These are phyloP conservation scores for Pollachius pollachius DNA, from an alignment of 2,113 vertebrate species.

Conservation along the genomic window DNA sequence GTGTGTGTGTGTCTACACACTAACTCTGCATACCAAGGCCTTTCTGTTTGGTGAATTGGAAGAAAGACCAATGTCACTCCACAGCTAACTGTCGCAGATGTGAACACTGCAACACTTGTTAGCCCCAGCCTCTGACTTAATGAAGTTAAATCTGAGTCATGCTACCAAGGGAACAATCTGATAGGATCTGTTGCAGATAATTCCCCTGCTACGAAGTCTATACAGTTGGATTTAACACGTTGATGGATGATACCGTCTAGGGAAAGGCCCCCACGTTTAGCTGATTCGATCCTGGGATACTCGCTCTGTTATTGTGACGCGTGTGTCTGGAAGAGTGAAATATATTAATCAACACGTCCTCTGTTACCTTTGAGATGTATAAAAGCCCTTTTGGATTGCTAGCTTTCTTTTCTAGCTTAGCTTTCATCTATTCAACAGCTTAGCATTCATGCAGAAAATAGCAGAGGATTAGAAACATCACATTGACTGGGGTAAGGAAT, in stretches of 20 bases:
- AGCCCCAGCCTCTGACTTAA: conserved; percentile 5
- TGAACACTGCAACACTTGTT: conserved; percentile 26
- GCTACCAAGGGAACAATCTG: not conserved
- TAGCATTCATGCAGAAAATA: conserved; percentile 3
- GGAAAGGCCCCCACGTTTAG: too few species aligned
- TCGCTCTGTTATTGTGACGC: too few species aligned
- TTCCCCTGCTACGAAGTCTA: too few species aligned
- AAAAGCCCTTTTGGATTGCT: too few species aligned
- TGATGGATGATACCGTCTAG: too few species aligned
- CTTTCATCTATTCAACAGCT: not conserved
- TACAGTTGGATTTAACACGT: too few species aligned
- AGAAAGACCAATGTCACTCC: conserved; percentile 42
- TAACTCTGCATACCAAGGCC: conserved; percentile 37
- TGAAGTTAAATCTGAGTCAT: conserved; percentile 20
- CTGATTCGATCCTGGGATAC: too few species aligned
- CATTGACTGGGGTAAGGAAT: not conserved
- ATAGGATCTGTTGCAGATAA: too few species aligned
- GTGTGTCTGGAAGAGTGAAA: too few species aligned
- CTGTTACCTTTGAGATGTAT: too few species aligned
- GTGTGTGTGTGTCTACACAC: conserved; percentile 18
- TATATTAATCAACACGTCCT: too few species aligned
- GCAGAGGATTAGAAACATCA: not conserved
- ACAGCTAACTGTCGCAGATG: conserved; percentile 30
- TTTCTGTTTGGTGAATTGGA: conserved; percentile 32
- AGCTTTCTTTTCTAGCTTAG: not conserved